Evolutionary conservation across 2,113 vertebrate genomes (phyloP).

Genomic region (Bubalus kerabau): DNA sequence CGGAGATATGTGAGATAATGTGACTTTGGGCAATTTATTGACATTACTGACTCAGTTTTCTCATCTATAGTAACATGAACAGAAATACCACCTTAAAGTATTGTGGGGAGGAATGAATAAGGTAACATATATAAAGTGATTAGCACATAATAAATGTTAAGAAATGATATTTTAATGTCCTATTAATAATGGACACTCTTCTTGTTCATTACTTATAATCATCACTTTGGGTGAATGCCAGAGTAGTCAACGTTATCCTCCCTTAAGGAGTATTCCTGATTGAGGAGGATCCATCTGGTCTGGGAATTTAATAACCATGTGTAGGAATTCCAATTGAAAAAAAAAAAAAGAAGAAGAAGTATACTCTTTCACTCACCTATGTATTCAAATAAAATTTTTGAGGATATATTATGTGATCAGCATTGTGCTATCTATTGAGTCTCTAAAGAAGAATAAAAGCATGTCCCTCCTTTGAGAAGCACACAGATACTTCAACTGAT

Average conservation of each 20-base stretch:
- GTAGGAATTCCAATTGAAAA: neutral
- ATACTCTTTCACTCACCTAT: neutral
- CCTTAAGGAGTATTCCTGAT: neutral
- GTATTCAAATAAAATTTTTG: neutral
- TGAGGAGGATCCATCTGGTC: neutral
- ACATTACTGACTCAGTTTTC: neutral
- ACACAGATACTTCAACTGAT: neutral
- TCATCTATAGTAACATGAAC: neutral
- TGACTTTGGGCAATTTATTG: neutral
- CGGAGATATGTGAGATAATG: neutral
- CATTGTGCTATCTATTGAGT: neutral
- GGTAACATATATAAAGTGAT: neutral
- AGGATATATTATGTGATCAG: neutral
- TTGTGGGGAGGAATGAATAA: neutral
- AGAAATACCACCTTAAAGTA: neutral
- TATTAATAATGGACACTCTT: neutral
- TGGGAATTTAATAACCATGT: neutral
- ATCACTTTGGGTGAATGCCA: neutral
- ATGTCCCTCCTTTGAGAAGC: neutral
- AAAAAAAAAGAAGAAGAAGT: neutral
- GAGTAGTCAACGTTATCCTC: neutral
- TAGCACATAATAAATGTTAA: neutral
- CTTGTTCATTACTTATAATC: neutral
- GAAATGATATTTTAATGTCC: neutral
- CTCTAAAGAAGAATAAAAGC: neutral